Conservation (phyloP, 2,113 vertebrate species). For the Centropus unirufus region DNA sequence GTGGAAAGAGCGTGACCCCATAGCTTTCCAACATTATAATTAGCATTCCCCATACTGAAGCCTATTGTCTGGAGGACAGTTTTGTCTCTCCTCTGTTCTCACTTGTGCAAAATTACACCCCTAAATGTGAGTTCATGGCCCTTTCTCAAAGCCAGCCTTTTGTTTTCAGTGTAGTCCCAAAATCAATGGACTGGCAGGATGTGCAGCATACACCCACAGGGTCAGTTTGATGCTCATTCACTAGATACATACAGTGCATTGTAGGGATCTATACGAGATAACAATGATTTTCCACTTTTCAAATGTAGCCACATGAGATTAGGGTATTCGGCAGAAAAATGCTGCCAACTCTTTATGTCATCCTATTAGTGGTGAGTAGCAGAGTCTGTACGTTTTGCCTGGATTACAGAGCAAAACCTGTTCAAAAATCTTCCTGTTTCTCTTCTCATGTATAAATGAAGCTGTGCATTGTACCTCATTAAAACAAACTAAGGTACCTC, state of each 20-base stretch:
- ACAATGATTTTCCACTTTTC: slow-evolving; percentile 71
- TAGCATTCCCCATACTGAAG: slow-evolving; percentile 62
- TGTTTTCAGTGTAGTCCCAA: slow-evolving; percentile 31
- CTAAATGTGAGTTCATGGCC: slow-evolving; percentile 61
- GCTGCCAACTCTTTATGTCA: slow-evolving; percentile 68
- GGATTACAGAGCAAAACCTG: slow-evolving; percentile 66
- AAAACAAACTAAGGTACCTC: slow-evolving; percentile 56
- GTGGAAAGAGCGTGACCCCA: slow-evolving; percentile 40
- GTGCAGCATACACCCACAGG: slow-evolving; percentile 56
- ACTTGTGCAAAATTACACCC: slow-evolving; percentile 57
- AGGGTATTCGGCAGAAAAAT: slow-evolving; percentile 65
- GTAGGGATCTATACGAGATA: slow-evolving; percentile 59
- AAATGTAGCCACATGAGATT: slow-evolving; percentile 71
- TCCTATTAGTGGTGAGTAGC: slow-evolving; percentile 55
- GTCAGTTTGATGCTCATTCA: slow-evolving; percentile 61
- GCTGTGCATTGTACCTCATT: slow-evolving; percentile 49
- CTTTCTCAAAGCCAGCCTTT: slow-evolving; percentile 55
- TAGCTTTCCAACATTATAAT: slow-evolving; percentile 56
- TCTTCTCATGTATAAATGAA: slow-evolving; percentile 40
- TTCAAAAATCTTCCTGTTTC: slow-evolving; percentile 70
- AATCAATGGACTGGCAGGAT: slow-evolving; percentile 65
- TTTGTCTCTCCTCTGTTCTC: slow-evolving; percentile 53
- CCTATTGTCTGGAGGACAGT: slow-evolving; percentile 52
- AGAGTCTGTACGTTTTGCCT: slow-evolving; percentile 58
- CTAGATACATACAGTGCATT: slow-evolving; percentile 40